These are phyloP conservation scores for Pyrrhosoma nymphula DNA, from an alignment of 2,888 invertebrate species.

Conservation along the genomic window DNA sequence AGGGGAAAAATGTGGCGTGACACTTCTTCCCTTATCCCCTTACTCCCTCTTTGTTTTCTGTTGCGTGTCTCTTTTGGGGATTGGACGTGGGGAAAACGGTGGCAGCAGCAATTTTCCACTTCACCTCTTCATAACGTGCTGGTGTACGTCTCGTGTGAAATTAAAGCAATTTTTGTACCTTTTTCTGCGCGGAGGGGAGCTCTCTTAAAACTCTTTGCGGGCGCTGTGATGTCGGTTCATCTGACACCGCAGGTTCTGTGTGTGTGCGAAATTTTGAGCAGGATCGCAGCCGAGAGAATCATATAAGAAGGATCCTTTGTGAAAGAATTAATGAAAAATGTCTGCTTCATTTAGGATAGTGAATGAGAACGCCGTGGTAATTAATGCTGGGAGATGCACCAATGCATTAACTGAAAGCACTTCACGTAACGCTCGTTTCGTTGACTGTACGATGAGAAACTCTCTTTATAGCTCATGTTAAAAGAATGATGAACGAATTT, in stretches of 20 bases:
- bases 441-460: no score
- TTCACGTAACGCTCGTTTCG: no score
- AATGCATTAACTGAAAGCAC: no score
- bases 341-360: not conserved
- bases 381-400: no score
- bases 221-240: not conserved
- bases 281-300: not conserved
- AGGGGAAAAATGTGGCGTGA: not conserved
- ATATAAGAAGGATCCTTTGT: not conserved
- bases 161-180: not conserved
- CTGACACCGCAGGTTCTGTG: not conserved
- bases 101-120: not conserved
- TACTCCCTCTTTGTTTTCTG: not conserved
- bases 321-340: not conserved
- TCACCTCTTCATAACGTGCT: slow-evolving; percentile 11
- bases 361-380: not conserved
- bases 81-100: not conserved
- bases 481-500: no score
- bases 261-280: not conserved
- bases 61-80: not conserved
- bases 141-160: not conserved
- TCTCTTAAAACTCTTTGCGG: not conserved
- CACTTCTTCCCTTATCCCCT: not conserved
- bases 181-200: not conserved
- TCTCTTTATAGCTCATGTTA: no score